A percentile compares a stretch with the other conserved stretches of the same genome.
phyloP scores from a whole-genome alignment of 2,113 vertebrate species.

The Odocoileus hemionus region DNA sequence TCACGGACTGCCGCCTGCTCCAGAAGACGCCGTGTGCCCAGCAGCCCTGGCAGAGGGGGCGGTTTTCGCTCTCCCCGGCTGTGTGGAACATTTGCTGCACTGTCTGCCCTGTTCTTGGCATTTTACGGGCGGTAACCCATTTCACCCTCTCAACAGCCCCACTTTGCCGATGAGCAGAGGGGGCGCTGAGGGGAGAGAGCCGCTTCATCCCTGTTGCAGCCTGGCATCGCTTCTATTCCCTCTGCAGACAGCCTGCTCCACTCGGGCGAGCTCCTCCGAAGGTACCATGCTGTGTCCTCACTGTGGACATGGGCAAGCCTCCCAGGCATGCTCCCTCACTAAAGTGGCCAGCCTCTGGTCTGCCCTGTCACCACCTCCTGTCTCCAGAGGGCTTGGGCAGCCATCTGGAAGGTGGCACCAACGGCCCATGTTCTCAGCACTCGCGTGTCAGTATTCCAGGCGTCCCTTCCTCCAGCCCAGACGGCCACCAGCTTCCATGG shows the following conservation, averaged over 20 bases:
- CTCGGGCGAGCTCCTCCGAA: neutral
- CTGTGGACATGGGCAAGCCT: rapidly evolving
- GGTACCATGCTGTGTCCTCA: rapidly evolving
- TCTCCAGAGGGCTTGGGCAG: neutral
- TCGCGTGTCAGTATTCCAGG: rapidly evolving
- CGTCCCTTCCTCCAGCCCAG: neutral
- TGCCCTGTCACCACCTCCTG: no score
- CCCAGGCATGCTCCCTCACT: no score
- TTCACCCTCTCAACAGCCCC: neutral
- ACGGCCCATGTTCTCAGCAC: rapidly evolving
- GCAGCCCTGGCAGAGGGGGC: rapidly evolving
- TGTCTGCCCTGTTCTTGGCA: neutral
- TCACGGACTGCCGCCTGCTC: rapidly evolving
- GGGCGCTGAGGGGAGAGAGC: no score
- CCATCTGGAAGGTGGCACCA: neutral
- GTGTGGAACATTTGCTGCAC: rapidly evolving
- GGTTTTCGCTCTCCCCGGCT: rapidly evolving
- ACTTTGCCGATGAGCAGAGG: neutral
- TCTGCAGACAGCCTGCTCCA: neutral
- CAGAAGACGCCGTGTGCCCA: rapidly evolving
- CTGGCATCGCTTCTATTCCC: neutral
- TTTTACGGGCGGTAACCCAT: no score
- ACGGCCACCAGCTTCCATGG: rapidly evolving
- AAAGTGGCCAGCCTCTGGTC: rapidly evolving
- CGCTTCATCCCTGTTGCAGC: neutral